Evolutionary conservation across 2,888 invertebrate species (phyloP).

Genomic region (Baccha elongata): DNA sequence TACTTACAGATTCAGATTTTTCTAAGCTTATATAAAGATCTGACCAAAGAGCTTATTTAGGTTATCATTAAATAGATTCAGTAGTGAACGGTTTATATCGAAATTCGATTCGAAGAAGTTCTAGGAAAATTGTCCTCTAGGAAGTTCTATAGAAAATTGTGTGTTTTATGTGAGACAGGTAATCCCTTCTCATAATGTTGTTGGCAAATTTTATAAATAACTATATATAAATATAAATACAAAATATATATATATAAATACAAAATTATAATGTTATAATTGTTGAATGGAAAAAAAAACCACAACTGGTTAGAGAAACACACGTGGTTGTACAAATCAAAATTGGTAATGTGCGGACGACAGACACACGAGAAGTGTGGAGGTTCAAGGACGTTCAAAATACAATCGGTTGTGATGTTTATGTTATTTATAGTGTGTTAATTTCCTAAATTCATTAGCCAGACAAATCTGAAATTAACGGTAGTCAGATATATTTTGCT

Average conservation of each 20-base stretch:
- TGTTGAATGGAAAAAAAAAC: not conserved
- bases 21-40: constrained; percentile 33
- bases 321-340: not conserved
- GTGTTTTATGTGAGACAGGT: not conserved
- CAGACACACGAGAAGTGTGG: not conserved
- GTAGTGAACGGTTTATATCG: constrained; percentile 14
- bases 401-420: constrained; percentile 13
- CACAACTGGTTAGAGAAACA: not conserved
- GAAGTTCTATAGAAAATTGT: not conserved
- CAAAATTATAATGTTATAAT: not conserved
- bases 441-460: constrained; percentile 2
- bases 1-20: constrained; percentile 1
- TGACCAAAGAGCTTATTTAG: constrained; percentile 11
- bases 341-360: not conserved
- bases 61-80: constrained; percentile 24
- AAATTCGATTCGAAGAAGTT: not conserved
- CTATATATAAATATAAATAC: no score
- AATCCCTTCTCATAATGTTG: not conserved
- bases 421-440: constrained; percentile 3
- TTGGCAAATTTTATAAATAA: not conserved
- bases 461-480: not conserved
- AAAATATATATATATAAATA: no score
- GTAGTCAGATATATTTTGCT: no score
- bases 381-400: constrained; percentile 27
- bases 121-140: constrained; percentile 11